Percentiles rank a stretch among this genome's conserved stretches.
These are phyloP conservation scores for Hyla sarda DNA, from an alignment of 2,113 vertebrate species.

Conservation along the genomic window DNA sequence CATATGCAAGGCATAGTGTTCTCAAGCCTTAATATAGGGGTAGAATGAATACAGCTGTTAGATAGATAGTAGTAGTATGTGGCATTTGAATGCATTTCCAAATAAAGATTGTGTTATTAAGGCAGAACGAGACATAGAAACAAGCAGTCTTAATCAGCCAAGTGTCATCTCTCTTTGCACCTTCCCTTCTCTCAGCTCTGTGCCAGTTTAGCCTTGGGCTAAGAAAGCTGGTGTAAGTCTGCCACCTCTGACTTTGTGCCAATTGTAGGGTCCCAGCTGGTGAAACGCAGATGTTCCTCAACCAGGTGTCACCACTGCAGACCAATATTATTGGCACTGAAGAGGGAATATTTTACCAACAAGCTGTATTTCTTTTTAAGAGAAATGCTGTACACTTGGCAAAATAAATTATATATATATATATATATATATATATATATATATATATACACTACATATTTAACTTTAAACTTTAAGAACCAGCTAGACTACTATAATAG, in stretches of 20 bases:
- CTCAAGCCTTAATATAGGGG: slow-evolving; percentile 80
- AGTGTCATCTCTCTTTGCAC: not conserved
- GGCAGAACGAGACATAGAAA: not conserved
- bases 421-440: too few species aligned
- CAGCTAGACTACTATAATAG: too few species aligned
- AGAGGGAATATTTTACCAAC: not conserved
- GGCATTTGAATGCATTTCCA: not conserved
- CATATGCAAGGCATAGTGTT: slow-evolving; percentile 93
- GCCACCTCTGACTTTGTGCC: not conserved
- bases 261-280: not conserved
- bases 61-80: not conserved
- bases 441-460: too few species aligned
- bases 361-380: not conserved
- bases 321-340: not conserved
- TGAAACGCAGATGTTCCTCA: not conserved
- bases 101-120: not conserved
- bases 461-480: too few species aligned
- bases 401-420: too few species aligned
- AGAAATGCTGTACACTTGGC: too few species aligned
- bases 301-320: not conserved
- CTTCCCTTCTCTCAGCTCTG: not conserved
- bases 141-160: not conserved
- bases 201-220: not conserved
- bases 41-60: not conserved
- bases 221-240: not conserved